Base-by-base conservation (phyloP, 1,140 invertebrate species). In the Vanessa atalanta region DNA sequence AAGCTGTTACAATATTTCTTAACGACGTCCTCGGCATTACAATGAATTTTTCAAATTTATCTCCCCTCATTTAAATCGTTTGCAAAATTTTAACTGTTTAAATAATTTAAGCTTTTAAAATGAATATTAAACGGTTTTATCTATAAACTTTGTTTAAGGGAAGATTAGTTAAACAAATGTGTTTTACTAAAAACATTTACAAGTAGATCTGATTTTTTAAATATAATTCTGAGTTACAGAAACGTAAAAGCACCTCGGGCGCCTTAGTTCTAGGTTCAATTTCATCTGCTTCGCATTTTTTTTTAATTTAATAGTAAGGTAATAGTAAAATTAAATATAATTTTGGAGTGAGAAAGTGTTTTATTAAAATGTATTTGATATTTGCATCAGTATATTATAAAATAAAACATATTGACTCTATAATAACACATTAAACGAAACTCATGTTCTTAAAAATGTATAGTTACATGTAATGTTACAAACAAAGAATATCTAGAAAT, bases 1-100 rank as follows among this genome's bases (percentile, higher is more conserved):
- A 61, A 61, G 57, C 57, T 37, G 26, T 61, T 61, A 61, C 53
- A 57, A 57, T 61, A 37, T 61, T 61, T 61, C 57, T 61, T 61
- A 61, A 61, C 57, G 57, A 61, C 7, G 14, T 61, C 26, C 57
- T 61, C 14, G 1, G 48, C 48, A n/a, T 51, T 51, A 61, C 57
- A 61, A 31, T 61, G 31, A 60, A 23, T 60, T 60, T 37, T 31
- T 31, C 57, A 37, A 61, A 61, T 55, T 55, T n/a, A 5, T 37
- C 20, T 3, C 57, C 57, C 57, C 26, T 13, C 20, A 26, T 57
- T 57, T 61, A 61, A 11, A 61, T 13, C 13, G 26, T 61, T 61
- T 61, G 26, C 26, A 31, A 31, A 31, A 31, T 31, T 31, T 31
- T 3, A 31, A 31, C 57, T 15, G 12, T 61, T 61, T 61, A 43